phyloP scores from a whole-genome alignment of 2,888 invertebrate species.

The Troilus luridus region DNA sequence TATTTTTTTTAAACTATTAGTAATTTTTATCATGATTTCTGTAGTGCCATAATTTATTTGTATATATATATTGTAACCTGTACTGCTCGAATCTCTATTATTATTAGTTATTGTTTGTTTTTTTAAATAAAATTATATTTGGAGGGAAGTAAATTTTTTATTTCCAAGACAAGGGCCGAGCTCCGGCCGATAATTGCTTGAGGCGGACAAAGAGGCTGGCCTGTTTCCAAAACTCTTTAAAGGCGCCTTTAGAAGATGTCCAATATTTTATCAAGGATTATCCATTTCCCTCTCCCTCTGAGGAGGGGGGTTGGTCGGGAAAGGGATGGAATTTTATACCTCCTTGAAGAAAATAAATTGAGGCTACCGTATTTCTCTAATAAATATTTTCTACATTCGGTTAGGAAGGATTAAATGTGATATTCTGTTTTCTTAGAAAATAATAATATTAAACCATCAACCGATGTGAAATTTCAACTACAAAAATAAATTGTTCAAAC shows the following conservation, averaged over 20 bases:
- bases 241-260: slow-evolving; percentile 40
- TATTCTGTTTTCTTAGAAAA: not conserved
- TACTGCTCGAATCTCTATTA: too few species aligned
- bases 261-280: slow-evolving; percentile 43
- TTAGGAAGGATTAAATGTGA: not conserved
- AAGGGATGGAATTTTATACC: not conserved
- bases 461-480: too few species aligned
- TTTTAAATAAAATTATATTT: not conserved
- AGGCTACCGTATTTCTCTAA: not conserved
- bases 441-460: not conserved
- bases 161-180: not conserved
- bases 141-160: not conserved
- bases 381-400: not conserved
- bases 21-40: too few species aligned
- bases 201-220: slow-evolving; percentile 42
- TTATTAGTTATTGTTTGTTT: too few species aligned
- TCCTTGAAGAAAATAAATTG: not conserved
- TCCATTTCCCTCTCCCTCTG: not conserved
- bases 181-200: not conserved
- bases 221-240: slow-evolving; percentile 33
- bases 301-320: not conserved
- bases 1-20: too few species aligned
- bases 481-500: not conserved
- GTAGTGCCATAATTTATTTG: too few species aligned
- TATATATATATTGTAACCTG: too few species aligned